A percentile compares a stretch with the other conserved stretches of the same genome.
These are phyloP conservation scores for Halesus radiatus DNA, from an alignment of 1,140 invertebrate species.

Conservation along the genomic window DNA sequence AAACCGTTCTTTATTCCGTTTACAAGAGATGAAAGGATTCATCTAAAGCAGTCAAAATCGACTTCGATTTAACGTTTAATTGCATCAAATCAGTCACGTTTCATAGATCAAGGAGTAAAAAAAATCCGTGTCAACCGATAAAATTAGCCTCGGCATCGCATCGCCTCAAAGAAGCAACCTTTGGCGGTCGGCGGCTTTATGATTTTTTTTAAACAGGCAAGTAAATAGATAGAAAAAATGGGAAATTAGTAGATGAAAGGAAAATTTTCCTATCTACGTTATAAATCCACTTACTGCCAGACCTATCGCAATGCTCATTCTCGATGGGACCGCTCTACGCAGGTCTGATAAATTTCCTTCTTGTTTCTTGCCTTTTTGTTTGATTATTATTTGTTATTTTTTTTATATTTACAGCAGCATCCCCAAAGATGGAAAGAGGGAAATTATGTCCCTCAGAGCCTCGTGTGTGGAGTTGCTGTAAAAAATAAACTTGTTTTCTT, in stretches of 20 bases:
- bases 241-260: background rate
- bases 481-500: too few relatives aligned
- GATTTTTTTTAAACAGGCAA: background rate
- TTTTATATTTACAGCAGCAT: too few relatives aligned
- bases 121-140: constrained; percentile 23
- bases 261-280: background rate
- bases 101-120: constrained; percentile 7
- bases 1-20: background rate
- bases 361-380: too few relatives aligned
- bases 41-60: constrained; percentile 18
- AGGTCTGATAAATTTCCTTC: too few relatives aligned
- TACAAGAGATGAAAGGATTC: constrained; percentile 6
- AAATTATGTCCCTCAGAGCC: too few relatives aligned
- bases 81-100: constrained; percentile 29
- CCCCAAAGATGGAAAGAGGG: too few relatives aligned
- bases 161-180: background rate
- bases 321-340: too few relatives aligned
- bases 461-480: too few relatives aligned
- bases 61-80: constrained; percentile 18
- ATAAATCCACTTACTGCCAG: too few relatives aligned
- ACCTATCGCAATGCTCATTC: too few relatives aligned
- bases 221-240: constrained; percentile 9
- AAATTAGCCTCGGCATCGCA: constrained; percentile 18
- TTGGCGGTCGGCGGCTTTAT: background rate
- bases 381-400: too few relatives aligned